These are phyloP conservation scores for Sus cebifrons DNA, from an alignment of 2,797 vertebrate species.

Conservation along the genomic window DNA sequence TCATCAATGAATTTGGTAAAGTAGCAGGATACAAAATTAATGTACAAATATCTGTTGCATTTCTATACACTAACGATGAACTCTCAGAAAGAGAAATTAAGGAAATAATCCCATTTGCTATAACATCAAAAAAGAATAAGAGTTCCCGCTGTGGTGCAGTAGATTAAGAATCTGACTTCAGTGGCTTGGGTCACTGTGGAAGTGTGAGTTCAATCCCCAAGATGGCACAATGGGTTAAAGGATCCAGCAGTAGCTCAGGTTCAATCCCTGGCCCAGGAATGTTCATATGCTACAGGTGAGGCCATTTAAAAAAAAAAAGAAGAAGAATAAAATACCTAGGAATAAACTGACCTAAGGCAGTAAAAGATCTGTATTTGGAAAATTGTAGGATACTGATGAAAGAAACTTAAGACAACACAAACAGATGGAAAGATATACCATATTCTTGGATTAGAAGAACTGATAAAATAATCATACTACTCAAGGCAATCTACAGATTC, in stretches of 20 bases:
- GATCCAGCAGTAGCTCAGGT: too few relatives aligned
- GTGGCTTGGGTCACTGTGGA: too few relatives aligned
- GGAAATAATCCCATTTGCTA: neutral
- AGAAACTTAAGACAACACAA: neutral
- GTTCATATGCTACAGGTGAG: too few relatives aligned
- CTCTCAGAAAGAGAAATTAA: neutral
- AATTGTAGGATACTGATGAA: neutral
- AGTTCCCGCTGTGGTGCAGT: too few relatives aligned
- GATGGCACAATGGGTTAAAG: too few relatives aligned
- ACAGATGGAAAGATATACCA: neutral
- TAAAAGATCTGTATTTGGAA: neutral
- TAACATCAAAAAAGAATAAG: neutral
- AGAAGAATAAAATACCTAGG: neutral
- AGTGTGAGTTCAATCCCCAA: too few relatives aligned
- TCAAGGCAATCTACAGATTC: too few relatives aligned
- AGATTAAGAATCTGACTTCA: too few relatives aligned
- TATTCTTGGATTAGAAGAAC: neutral
- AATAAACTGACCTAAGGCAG: neutral
- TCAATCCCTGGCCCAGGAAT: too few relatives aligned
- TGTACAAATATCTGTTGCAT: neutral
- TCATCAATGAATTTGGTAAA: neutral
- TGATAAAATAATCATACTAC: neutral
- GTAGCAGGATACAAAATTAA: neutral
- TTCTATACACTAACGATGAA: neutral
- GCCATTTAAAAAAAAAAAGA: too few relatives aligned